These are phyloP conservation scores for Eclectus roratus DNA, from an alignment of 2,113 vertebrate genomes.

Conservation along the genomic window DNA sequence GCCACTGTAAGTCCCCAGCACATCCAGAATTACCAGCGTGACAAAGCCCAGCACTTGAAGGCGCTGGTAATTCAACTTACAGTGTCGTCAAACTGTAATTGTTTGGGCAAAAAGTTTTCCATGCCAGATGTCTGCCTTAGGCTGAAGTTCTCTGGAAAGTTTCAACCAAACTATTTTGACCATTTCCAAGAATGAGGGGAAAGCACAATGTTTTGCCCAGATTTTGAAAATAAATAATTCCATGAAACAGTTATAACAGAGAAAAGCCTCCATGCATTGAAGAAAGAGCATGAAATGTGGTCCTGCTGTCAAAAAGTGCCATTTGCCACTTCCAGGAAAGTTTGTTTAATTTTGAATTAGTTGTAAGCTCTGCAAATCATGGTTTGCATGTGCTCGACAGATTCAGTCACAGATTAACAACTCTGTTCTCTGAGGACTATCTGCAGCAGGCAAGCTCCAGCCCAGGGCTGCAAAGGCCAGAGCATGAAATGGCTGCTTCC, in stretches of 20 bases:
- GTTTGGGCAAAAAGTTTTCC: not conserved
- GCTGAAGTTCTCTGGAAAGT: conserved; percentile 26
- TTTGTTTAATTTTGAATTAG: conserved; percentile 14
- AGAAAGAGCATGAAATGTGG: conserved; percentile 1
- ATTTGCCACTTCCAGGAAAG: conserved; percentile 41
- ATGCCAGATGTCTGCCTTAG: conserved; percentile 47
- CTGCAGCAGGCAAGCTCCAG: not conserved
- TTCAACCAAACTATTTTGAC: conserved; percentile 6
- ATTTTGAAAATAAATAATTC: conserved; percentile 34
- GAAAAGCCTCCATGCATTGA: not conserved
- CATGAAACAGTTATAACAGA: not conserved
- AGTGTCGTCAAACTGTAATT: not conserved
- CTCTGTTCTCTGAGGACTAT: not conserved
- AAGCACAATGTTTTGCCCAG: conserved; percentile 18
- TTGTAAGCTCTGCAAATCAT: not conserved
- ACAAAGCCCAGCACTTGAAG: not conserved
- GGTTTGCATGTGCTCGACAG: not conserved
- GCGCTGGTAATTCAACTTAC: not conserved
- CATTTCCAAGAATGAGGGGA: conserved; percentile 43
- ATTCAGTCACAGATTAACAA: not conserved
- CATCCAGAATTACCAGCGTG: not conserved
- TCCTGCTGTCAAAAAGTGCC: not conserved
- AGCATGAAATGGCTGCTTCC: not conserved
- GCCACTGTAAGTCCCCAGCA: not conserved
- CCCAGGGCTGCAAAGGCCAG: not conserved